A percentile compares a stretch with the other conserved stretches of the same genome.
Evolutionary conservation across 2,113 vertebrate species (phyloP).

Genomic region (Leuciscus idus): DNA sequence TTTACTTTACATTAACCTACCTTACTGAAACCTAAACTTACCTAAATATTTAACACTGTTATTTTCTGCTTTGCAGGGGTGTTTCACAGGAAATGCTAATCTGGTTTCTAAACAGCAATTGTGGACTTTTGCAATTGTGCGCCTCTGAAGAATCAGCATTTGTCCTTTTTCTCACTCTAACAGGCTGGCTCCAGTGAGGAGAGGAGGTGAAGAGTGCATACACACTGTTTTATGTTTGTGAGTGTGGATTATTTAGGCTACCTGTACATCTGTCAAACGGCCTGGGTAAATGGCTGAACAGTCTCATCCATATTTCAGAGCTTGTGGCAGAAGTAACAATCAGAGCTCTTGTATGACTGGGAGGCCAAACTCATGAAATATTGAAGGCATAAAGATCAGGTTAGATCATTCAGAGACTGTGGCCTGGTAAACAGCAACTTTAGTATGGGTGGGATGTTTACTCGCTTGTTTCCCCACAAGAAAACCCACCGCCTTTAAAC

Average conservation of each 20-base stretch:
- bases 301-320: conserved; percentile 81
- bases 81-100: not conserved
- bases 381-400: conserved; percentile 77
- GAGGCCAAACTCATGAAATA: conserved; percentile 75
- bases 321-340: conserved; percentile 50
- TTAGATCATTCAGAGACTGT: conserved; percentile 71
- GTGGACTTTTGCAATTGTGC: not conserved
- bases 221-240: conserved; percentile 38
- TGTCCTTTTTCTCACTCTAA: conserved; percentile 60
- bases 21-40: not conserved
- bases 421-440: conserved; percentile 72
- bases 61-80: not conserved
- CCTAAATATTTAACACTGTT: not conserved
- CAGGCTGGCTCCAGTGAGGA: conserved; percentile 65
- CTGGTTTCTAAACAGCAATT: not conserved
- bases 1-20: not conserved
- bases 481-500: too few species aligned
- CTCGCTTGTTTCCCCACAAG: conserved; percentile 26
- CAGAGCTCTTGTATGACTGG: conserved; percentile 26
- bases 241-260: conserved; percentile 66
- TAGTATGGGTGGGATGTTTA: conserved; percentile 43
- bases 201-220: conserved; percentile 68
- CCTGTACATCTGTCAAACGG: conserved; percentile 70
- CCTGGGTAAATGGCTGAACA: conserved; percentile 78
- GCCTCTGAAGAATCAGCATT: not conserved